phyloP scores from a whole-genome alignment of 1,140 invertebrate genomes.

The Tribolium madens region DNA sequence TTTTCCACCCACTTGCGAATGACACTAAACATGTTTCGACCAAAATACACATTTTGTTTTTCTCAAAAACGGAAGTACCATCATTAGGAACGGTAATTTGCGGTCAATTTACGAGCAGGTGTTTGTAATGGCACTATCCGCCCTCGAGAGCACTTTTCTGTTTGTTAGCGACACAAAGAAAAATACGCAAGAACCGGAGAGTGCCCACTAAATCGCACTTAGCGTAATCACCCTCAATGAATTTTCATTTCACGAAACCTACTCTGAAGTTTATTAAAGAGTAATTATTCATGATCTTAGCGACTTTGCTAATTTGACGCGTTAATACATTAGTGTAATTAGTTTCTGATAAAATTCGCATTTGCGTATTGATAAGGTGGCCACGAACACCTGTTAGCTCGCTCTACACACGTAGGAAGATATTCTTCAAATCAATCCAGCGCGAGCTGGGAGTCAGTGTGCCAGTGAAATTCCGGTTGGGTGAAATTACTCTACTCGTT shows the following conservation, averaged over 20 bases:
- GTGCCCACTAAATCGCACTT: conserved; percentile 19
- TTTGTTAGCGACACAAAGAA: conserved; percentile 32
- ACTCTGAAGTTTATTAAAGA: conserved; percentile 9
- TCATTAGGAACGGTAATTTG: conserved; percentile 25
- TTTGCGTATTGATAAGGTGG: conserved; percentile 40
- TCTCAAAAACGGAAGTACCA: background rate
- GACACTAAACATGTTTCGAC: conserved; percentile 4
- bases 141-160: conserved; percentile 16
- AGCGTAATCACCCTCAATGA: conserved; percentile 14
- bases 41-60: background rate
- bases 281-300: conserved; percentile 39
- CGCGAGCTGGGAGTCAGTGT: conserved; percentile 18
- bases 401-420: conserved; percentile 19
- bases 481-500: conserved; percentile 8
- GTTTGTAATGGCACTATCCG: conserved; percentile 30
- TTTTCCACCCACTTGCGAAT: background rate
- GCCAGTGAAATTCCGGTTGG: conserved; percentile 6
- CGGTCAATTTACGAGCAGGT: conserved; percentile 33
- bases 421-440: conserved; percentile 41
- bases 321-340: conserved; percentile 30
- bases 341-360: conserved; percentile 41
- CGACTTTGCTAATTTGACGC: conserved; percentile 1
- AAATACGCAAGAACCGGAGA: conserved; percentile 8
- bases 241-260: conserved; percentile 17
- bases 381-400: conserved; percentile 32